Base-by-base conservation (phyloP, 2,888 invertebrate genomes). In the Lycaena phlaeas region DNA sequence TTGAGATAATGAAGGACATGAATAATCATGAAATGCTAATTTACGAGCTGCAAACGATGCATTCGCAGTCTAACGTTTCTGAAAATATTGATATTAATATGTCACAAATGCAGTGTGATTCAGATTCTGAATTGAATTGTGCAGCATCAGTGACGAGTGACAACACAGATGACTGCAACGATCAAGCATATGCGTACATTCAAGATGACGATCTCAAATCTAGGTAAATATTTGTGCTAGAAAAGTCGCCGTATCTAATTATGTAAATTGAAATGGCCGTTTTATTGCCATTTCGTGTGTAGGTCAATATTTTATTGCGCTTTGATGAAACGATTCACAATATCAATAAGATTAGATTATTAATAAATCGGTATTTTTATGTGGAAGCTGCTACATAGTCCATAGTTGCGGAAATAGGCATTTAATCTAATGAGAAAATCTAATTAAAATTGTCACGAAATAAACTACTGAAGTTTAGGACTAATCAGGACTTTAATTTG, bases 1-100 rank as follows among this genome's bases (percentile, higher is more conserved):
- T 61, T 30, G 71, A 70, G 25, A 56, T 64, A 51, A 72, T 68
- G 69, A 82, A 78, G 58, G 85, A 85, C 55, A 82, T 85, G 77
- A 84, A 78, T 56, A 88, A 88, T 62, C 90, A 90, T 60, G 91
- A 91, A 70, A 86, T 90, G 71, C 79, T 91, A 55, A 91, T 91
- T 56, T 87, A 89, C 46, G 91, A 91, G 62, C 61, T 91, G 65
- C 87, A 90, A 54, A 87, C 86, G 40, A 91, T 91, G 91, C 86
- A 88, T 43, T 84, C 84, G 36, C 75, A 76, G 48, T 68, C 77
- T 0, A 73, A 72, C 49, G 71, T 82, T 44, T 71, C 75, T 3
- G 73, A 75, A 18, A 49, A 42, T 34, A 46, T 69, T 38, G 71
- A 71, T 9, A 50, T 57, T 10, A 46, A 48, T 27, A 73, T 74